Evolutionary conservation across 2,888 invertebrate genomes (phyloP), one percentile per base, ranked within the genome.

Genomic region (Eilema depressum): DNA sequence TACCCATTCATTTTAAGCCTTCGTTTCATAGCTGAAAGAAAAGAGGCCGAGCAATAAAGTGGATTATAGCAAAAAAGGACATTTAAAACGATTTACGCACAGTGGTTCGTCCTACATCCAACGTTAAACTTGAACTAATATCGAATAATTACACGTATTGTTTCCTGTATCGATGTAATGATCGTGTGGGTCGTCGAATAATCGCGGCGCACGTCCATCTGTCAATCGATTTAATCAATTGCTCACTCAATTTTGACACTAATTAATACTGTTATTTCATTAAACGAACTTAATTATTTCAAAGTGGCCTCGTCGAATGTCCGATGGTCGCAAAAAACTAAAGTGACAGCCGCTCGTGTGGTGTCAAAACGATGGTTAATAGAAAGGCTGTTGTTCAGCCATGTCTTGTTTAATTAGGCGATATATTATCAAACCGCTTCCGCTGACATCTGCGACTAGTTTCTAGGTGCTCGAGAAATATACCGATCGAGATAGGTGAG

Each of bases 241-340:
- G 81, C 79, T 79, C 79, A 83, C 82, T 86, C 85, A 85, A 87
- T 87, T 84, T 85, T 86, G 89, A 89, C 91, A 88, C 84, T 92
- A 92, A 93, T 93, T 87, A 91, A 91, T 90, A 84, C 80, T 80
- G 83, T 87, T 86, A 89, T 90, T 87, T 85, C 84, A 86, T 85
- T 89, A 90, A 90, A 89, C 81, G 83, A 76, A 84, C 83, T 86
- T 90, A 91, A 93, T 92, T 91, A 89, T 90, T 91, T 89, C 86
- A 86, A 89, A 84, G 87, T 86, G 86, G 80, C 79, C 78, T 72
- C 77, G 74, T 85, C 79, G 82, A 81, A 85, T 82, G 75, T 88
- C 83, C 84, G 84, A 83, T 78, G 82, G 77, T 82, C 80, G 83
- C 85, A 86, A 89, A 89, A 88, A 63, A 47, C 14, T 62, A 26